phyloP scores from a whole-genome alignment of 2,797 vertebrate genomes.

The Uromys caudimaculatus region DNA sequence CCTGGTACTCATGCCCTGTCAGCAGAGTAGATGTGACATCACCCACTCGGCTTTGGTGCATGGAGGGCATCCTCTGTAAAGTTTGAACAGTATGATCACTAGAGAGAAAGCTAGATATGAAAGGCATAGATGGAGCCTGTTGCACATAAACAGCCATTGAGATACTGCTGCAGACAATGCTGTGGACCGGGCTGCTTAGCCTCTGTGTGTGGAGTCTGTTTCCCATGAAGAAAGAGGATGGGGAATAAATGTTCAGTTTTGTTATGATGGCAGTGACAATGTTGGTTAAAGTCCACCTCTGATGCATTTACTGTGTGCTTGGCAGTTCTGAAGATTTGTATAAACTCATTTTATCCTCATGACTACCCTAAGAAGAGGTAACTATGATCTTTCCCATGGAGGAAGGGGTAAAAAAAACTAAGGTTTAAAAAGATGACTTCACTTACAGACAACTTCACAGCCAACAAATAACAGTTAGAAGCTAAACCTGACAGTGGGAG shows the following conservation, averaged over 20 bases:
- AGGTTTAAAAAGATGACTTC: not conserved
- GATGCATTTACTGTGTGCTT: not conserved
- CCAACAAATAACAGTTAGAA: not conserved
- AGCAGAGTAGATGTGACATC: rapidly evolving
- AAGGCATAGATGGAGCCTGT: rapidly evolving
- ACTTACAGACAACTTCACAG: not conserved
- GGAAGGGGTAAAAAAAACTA: not conserved
- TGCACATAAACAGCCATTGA: not conserved
- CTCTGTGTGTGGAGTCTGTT: not conserved
- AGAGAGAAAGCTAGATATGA: too few species aligned
- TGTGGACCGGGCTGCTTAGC: not conserved
- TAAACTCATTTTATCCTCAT: not conserved
- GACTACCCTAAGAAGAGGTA: not conserved
- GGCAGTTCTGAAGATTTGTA: not conserved
- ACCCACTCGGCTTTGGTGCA: too few species aligned
- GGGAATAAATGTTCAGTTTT: not conserved
- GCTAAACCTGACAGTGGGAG: too few species aligned
- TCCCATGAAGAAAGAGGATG: not conserved
- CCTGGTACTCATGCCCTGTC: not conserved
- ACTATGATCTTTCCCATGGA: not conserved
- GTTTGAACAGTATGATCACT: not conserved
- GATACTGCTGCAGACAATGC: not conserved
- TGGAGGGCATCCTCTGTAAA: not conserved
- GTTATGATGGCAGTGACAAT: not conserved
- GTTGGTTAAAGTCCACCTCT: not conserved